Percentiles rank a stretch among this genome's conserved stretches.
phyloP scores from a whole-genome alignment of 2,888 invertebrate species.

The Eupithecia insigniata region DNA sequence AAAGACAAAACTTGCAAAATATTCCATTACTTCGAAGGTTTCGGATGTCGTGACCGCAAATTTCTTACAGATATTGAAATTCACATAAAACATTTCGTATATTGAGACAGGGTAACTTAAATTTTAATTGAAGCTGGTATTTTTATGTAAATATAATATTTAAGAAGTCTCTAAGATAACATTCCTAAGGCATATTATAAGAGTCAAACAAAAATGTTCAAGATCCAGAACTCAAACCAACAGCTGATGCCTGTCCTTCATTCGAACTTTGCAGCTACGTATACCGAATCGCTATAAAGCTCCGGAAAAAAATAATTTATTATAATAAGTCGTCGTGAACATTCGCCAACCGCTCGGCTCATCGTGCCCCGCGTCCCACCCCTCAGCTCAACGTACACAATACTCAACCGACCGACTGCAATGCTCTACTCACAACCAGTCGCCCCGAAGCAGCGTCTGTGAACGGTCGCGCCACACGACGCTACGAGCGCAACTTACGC shows the following conservation, averaged over 20 bases:
- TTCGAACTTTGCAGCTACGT: slow-evolving; percentile 73
- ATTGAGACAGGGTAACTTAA: not conserved
- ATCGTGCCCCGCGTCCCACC: slow-evolving; percentile 69
- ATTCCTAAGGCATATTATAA: not conserved
- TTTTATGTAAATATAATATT: not conserved
- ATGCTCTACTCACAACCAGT: slow-evolving; percentile 76
- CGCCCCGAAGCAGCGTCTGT: slow-evolving; percentile 78
- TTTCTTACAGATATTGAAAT: slow-evolving; percentile 53
- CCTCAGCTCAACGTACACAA: slow-evolving; percentile 72
- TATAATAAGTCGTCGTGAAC: slow-evolving; percentile 82
- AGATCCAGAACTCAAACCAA: slow-evolving; percentile 36
- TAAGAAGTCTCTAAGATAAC: not conserved
- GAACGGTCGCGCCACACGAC: slow-evolving; percentile 79
- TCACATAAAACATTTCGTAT: slow-evolving; percentile 27
- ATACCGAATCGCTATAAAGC: slow-evolving; percentile 74
- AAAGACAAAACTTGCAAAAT: slow-evolving; percentile 55
- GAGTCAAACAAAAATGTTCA: slow-evolving; percentile 10
- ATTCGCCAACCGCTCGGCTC: slow-evolving; percentile 82
- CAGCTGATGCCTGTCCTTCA: slow-evolving; percentile 68
- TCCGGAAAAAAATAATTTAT: slow-evolving; percentile 81
- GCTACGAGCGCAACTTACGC: slow-evolving; percentile 72
- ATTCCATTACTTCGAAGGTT: slow-evolving; percentile 60
- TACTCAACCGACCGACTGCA: slow-evolving; percentile 78
- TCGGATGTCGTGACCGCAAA: slow-evolving; percentile 47
- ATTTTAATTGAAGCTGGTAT: not conserved